Evolutionary conservation across 1,140 invertebrate species (phyloP).

Genomic region (Mamestra configurata): DNA sequence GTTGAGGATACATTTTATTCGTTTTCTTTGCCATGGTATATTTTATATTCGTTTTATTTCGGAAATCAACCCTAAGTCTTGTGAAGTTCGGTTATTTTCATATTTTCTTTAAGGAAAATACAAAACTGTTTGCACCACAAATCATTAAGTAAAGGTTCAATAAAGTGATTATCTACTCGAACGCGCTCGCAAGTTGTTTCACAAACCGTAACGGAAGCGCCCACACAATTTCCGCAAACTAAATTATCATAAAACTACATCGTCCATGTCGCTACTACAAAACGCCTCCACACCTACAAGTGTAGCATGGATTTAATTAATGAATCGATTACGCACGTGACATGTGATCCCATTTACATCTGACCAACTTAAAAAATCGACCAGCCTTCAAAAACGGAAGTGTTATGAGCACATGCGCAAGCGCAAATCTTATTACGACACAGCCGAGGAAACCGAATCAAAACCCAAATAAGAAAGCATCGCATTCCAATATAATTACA

Average conservation of each 20-base stretch:
- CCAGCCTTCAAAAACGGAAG: constrained; percentile 68
- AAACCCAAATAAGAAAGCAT: constrained; percentile 77
- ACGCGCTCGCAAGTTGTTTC: background rate
- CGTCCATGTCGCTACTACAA: background rate
- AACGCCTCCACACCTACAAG: background rate
- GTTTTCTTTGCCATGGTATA: too few relatives aligned
- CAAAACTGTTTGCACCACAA: background rate
- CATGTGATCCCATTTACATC: constrained; percentile 27
- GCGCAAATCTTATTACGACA: constrained; percentile 58
- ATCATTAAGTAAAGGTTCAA: background rate
- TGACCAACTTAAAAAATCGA: constrained; percentile 37
- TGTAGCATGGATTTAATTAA: constrained; percentile 7
- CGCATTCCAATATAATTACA: constrained; percentile 78
- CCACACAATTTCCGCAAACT: constrained; percentile 28
- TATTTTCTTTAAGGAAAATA: too few relatives aligned
- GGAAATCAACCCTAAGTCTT: too few relatives aligned
- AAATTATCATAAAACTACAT: constrained; percentile 24
- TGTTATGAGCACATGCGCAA: constrained; percentile 56
- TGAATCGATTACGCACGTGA: constrained; percentile 23
- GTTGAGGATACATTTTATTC: too few relatives aligned
- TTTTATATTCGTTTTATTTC: too few relatives aligned
- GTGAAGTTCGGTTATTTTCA: too few relatives aligned
- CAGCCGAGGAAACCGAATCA: constrained; percentile 68
- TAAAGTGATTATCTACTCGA: background rate
- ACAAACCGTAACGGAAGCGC: constrained; percentile 21